Conservation (phyloP, 2,797 vertebrate species). For the Gastrophryne carolinensis region DNA sequence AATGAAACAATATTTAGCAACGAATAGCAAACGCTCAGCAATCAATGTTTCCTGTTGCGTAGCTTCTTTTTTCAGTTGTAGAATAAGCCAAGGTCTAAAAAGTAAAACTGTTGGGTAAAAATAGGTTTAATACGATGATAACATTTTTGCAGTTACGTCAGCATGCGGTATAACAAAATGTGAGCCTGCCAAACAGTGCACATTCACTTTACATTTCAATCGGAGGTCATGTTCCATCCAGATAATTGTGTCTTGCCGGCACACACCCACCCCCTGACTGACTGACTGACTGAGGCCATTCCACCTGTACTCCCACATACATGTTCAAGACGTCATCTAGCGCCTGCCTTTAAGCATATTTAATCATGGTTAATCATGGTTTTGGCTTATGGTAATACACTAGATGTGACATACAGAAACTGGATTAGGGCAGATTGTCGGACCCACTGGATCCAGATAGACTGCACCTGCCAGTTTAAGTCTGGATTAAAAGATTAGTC, state of each 20-base stretch:
- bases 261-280: neutral
- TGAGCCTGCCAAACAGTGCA: slow-evolving; percentile 7
- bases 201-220: slow-evolving; percentile 12
- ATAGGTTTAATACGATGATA: too few relatives aligned
- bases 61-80: too few relatives aligned
- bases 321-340: too few relatives aligned
- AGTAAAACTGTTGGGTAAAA: too few relatives aligned
- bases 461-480: too few relatives aligned
- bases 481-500: too few relatives aligned
- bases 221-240: neutral
- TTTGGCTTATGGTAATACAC: neutral
- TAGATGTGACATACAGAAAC: neutral
- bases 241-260: neutral
- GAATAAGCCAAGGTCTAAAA: too few relatives aligned
- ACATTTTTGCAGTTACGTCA: too few relatives aligned
- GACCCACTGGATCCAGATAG: too few relatives aligned
- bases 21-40: too few relatives aligned
- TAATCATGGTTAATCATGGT: neutral
- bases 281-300: neutral
- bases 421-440: neutral
- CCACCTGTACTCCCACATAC: neutral
- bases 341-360: neutral
- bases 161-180: neutral
- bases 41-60: too few relatives aligned
- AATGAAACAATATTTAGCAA: too few relatives aligned